phyloP scores from a whole-genome alignment of 1,140 invertebrate species.

The Cyrtorhinus lividipennis region DNA sequence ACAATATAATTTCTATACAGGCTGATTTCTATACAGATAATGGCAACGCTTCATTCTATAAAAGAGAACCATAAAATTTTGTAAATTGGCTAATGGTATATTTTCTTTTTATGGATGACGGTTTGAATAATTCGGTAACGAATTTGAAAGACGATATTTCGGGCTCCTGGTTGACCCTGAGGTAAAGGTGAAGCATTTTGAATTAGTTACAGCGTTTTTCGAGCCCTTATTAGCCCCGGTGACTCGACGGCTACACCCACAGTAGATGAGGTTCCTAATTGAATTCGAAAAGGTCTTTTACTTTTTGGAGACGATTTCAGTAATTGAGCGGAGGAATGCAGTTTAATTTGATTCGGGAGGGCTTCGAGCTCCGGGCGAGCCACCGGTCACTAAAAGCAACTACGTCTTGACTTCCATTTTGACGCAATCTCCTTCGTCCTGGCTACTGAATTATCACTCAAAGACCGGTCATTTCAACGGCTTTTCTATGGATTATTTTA shows the following conservation, averaged over 20 bases:
- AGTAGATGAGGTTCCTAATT: constrained; percentile 5
- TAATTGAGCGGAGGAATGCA: constrained; percentile 6
- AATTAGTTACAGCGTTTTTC: background rate
- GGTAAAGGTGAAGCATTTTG: background rate
- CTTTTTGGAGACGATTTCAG: background rate
- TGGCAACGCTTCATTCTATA: no score
- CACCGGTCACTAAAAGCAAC: background rate
- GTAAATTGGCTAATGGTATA: no score
- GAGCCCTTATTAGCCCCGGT: background rate
- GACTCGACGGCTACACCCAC: constrained; percentile 7
- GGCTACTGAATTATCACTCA: no score
- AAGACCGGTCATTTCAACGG: no score
- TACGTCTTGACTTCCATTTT: no score
- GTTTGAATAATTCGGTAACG: no score
- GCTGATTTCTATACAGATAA: no score
- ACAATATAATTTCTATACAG: no score
- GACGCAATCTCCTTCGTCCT: no score
- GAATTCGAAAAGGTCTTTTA: background rate
- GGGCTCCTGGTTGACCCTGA: background rate
- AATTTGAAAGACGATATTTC: background rate
- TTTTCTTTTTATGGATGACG: no score
- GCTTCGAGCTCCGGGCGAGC: background rate
- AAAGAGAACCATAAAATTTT: no score
- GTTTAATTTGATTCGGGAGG: constrained; percentile 3
- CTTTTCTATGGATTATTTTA: no score